Evolutionary conservation across 2,113 vertebrate genomes (phyloP), one percentile per base, ranked within the genome.

Genomic region (Ceyx margarethae): DNA sequence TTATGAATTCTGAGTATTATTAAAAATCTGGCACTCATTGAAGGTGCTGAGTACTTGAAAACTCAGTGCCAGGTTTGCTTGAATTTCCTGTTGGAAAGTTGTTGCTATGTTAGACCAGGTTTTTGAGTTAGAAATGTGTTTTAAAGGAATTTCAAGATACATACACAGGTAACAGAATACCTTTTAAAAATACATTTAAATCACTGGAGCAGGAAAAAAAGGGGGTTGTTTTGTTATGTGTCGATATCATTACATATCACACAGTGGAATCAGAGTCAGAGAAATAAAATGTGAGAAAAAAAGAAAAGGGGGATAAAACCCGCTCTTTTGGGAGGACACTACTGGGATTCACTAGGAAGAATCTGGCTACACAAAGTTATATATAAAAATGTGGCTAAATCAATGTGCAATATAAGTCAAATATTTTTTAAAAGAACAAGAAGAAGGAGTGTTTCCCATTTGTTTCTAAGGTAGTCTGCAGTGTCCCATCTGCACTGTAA

Each of bases 1-100:
- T 94, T 95, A 82, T 48, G 66, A 93, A 92, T 91, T 85, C 65
- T 91, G 53, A 91, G 75, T 90, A 85, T 89, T 90, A 79, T 81
- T 89, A 79, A 92, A 94, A 94, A 91, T 50, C 60, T 94, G 81
- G 43, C 9, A 3, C 6, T 73, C 81, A 80, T 11, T 90, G 76
- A 82, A 87, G 64, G 46, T 81, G 25, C 73, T 86, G 93, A 90
- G 72, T 51, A 88, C 90, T 91, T 77, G 42, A 95, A 93, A 91
- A 91, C 76, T 77, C 88, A 90, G 17, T 50, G 10, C 43, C 89
- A 48, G 22, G n/a, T 75, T 82, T 60, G 91, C 57, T 53, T 81
- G 71, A 84, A 90, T 85, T 94, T 95, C 75, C 58, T 79, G 33
- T 62, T 79, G 69, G 65, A 78, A 71, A 69, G 29, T 25, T 80